Evolutionary conservation across 2,113 vertebrate genomes (phyloP).

Genomic region (Heterocephalus glaber): DNA sequence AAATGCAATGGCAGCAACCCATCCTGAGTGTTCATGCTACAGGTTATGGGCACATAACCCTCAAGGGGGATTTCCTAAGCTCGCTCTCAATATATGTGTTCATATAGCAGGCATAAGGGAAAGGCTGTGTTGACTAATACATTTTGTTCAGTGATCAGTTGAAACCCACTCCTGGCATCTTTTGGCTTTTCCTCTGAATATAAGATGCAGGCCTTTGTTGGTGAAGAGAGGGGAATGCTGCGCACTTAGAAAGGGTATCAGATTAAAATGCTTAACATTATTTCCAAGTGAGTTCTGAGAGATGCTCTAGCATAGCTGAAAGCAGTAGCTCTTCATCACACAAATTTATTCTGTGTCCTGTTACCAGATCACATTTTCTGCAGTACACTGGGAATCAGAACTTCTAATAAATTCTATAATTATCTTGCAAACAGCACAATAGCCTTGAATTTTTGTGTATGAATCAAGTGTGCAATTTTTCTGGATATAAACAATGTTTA

Average conservation of each 20-base stretch:
- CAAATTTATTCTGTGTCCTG: not conserved
- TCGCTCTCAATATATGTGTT: not conserved
- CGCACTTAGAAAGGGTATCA: not conserved
- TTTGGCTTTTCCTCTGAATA: not conserved
- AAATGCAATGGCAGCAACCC: too few relatives aligned
- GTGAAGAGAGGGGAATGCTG: not conserved
- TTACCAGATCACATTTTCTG: not conserved
- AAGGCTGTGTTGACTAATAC: not conserved
- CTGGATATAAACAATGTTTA: not conserved
- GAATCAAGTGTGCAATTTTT: not conserved
- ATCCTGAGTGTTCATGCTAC: not conserved
- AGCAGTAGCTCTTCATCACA: too few relatives aligned
- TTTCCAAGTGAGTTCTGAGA: not conserved
- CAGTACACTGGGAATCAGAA: not conserved
- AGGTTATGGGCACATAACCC: not conserved
- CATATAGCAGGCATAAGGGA: not conserved
- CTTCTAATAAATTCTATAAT: not conserved
- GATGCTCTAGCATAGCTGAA: not conserved
- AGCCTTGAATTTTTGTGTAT: not conserved
- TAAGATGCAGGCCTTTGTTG: not conserved
- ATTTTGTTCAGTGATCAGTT: not conserved
- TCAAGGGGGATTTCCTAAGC: not conserved
- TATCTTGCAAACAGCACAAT: not conserved
- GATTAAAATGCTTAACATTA: not conserved
- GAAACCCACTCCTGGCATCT: not conserved